These are phyloP conservation scores for Chrysogorgia sp. DNA, from an alignment of 92 coral and sea anemone genomes.

Conservation along the genomic window DNA sequence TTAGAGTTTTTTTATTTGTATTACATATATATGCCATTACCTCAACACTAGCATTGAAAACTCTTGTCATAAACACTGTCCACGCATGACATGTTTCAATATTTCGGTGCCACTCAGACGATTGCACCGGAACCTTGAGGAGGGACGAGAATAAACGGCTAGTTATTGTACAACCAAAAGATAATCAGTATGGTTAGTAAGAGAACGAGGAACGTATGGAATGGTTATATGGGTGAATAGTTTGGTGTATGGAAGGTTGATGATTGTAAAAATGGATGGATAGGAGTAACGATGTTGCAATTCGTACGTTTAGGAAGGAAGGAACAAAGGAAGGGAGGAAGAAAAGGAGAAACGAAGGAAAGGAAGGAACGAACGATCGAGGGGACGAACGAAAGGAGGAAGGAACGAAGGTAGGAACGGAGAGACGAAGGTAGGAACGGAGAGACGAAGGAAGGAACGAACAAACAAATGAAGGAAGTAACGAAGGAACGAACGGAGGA, in stretches of 20 bases:
- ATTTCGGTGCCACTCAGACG: constrained; percentile 93
- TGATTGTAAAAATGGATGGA: no score
- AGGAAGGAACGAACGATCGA: background rate
- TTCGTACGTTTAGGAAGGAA: background rate
- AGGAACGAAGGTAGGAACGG: background rate
- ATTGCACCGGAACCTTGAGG: constrained; percentile 82
- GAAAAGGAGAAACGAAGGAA: background rate
- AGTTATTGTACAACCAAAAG: no score
- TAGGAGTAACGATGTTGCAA: no score
- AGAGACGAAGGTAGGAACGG: background rate
- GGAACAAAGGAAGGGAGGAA: background rate
- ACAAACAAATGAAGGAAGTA: background rate
- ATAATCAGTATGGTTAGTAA: background rate
- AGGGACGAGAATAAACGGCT: background rate
- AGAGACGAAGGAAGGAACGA: background rate
- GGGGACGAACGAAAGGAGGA: background rate
- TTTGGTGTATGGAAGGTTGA: no score
- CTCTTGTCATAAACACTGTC: constrained; percentile 81
- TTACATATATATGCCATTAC: no score
- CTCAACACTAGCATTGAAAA: constrained; percentile 73
- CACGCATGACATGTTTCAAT: constrained; percentile 79
- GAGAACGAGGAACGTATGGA: background rate
- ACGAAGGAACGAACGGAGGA: background rate
- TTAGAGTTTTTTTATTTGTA: no score
- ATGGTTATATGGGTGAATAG: no score